Percentiles rank a stretch among this genome's conserved stretches.
These are phyloP conservation scores for Megalopta genalis DNA, from an alignment of 1,140 invertebrate genomes.

Conservation along the genomic window DNA sequence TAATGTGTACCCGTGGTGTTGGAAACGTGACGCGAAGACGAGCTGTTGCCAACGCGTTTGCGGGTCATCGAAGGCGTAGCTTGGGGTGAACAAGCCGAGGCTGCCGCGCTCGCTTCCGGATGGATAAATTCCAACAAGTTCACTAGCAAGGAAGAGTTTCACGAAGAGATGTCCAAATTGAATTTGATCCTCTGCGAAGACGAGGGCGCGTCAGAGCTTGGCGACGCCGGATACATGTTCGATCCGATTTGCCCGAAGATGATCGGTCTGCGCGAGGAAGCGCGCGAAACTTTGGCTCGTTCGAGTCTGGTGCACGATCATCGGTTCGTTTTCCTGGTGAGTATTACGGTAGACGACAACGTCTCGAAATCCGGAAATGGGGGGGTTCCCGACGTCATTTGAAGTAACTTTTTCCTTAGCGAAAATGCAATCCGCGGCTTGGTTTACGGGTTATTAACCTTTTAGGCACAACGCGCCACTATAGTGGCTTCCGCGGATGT, in stretches of 20 bases:
- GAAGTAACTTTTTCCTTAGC: too few relatives aligned
- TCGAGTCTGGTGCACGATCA: conserved; percentile 82
- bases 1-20: background rate
- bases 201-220: conserved; percentile 46
- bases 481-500: too few relatives aligned
- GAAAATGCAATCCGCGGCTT: too few relatives aligned
- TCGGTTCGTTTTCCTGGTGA: conserved; percentile 83
- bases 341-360: background rate
- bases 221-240: conserved; percentile 70
- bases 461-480: too few relatives aligned
- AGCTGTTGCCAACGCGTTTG: conserved; percentile 85
- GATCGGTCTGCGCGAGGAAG: conserved; percentile 83
- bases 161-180: conserved; percentile 70
- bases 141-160: conserved; percentile 63
- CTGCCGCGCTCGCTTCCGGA: conserved; percentile 83
- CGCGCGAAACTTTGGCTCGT: conserved; percentile 81
- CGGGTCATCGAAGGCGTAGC: conserved; percentile 83
- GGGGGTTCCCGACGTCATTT: too few relatives aligned
- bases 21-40: conserved; percentile 69
- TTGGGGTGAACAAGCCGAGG: conserved; percentile 80
- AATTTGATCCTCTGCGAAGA: conserved; percentile 59
- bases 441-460: too few relatives aligned
- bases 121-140: conserved; percentile 87
- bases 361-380: too few relatives aligned
- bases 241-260: conserved; percentile 87